Percentiles rank a stretch among this genome's conserved stretches.
phyloP scores from a whole-genome alignment of 2,113 vertebrate genomes.

The Etheostoma cragini region DNA sequence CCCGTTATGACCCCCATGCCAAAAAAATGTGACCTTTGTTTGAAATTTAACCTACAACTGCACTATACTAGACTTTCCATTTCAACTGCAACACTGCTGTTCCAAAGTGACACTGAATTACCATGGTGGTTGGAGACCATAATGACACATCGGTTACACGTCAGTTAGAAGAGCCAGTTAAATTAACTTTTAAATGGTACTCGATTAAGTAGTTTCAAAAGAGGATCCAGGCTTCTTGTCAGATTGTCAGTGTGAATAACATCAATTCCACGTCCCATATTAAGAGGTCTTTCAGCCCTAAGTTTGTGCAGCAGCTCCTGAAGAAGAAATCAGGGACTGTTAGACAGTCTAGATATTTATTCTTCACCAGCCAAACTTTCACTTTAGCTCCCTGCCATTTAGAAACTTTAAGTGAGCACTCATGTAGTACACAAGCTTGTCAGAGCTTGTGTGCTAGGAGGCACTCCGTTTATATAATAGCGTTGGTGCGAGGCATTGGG shows the following conservation, averaged over 20 bases:
- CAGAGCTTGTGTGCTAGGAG: no score
- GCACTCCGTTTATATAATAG: no score
- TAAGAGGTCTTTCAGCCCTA: neutral
- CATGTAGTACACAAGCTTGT: no score
- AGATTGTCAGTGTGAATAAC: constrained; percentile 5
- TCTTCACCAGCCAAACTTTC: neutral
- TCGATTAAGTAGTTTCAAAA: neutral
- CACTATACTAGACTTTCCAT: neutral
- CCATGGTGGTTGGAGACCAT: neutral
- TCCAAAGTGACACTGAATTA: neutral
- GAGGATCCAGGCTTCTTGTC: neutral
- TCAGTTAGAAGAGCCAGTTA: no score
- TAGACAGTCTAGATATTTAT: neutral
- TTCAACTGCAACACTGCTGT: neutral
- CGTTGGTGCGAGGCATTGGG: no score
- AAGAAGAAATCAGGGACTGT: neutral
- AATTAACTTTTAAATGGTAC: neutral
- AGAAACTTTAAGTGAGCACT: no score
- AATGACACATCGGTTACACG: neutral
- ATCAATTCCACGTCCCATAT: neutral
- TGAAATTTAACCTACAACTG: neutral
- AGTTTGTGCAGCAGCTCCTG: neutral
- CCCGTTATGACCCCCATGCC: no score
- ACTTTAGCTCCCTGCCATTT: neutral
- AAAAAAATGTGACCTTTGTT: no score